Evolutionary conservation across 2,113 vertebrate species (phyloP).

Genomic region (Percopsis transmontana): DNA sequence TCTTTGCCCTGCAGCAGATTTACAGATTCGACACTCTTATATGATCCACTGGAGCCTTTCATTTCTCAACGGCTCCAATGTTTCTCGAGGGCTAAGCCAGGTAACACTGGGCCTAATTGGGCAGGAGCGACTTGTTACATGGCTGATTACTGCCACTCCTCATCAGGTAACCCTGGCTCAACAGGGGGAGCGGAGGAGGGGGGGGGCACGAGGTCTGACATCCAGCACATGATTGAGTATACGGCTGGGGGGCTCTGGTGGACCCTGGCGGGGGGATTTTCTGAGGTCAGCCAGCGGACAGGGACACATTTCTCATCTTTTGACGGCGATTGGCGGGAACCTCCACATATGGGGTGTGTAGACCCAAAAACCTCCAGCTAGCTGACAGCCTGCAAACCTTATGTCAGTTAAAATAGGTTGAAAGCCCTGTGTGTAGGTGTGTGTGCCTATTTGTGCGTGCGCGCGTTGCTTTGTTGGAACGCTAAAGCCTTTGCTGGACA

Average conservation of each 20-base stretch:
- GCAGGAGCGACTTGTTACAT: slow-evolving; percentile 42
- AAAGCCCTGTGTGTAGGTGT: slow-evolving; percentile 21
- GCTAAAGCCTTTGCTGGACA: slow-evolving; percentile 13
- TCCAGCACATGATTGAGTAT: slow-evolving; percentile 58
- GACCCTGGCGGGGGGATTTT: slow-evolving; percentile 19
- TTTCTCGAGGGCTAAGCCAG: too few relatives aligned
- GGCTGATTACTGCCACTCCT: slow-evolving; percentile 69
- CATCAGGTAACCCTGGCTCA: slow-evolving; percentile 53
- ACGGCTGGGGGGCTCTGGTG: slow-evolving; percentile 8
- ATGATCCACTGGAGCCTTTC: slow-evolving; percentile 43
- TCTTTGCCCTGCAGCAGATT: slow-evolving; percentile 33
- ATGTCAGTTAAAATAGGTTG: slow-evolving; percentile 16
- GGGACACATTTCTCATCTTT: slow-evolving; percentile 52
- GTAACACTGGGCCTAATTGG: slow-evolving; percentile 60
- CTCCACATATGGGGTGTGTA: slow-evolving; percentile 18
- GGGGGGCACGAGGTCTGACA: slow-evolving; percentile 26
- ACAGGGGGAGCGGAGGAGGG: background rate
- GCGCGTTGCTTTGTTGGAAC: slow-evolving; percentile 2
- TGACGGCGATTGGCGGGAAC: slow-evolving; percentile 47
- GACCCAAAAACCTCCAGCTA: background rate
- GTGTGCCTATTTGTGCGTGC: slow-evolving; percentile 23
- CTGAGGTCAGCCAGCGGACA: slow-evolving; percentile 64
- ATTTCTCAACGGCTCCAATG: slow-evolving; percentile 51
- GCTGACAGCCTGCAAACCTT: slow-evolving; percentile 8
- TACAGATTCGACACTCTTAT: slow-evolving; percentile 39